These are phyloP conservation scores for Andrena cerasifolii DNA, from an alignment of 1,140 invertebrate species.

Conservation along the genomic window DNA sequence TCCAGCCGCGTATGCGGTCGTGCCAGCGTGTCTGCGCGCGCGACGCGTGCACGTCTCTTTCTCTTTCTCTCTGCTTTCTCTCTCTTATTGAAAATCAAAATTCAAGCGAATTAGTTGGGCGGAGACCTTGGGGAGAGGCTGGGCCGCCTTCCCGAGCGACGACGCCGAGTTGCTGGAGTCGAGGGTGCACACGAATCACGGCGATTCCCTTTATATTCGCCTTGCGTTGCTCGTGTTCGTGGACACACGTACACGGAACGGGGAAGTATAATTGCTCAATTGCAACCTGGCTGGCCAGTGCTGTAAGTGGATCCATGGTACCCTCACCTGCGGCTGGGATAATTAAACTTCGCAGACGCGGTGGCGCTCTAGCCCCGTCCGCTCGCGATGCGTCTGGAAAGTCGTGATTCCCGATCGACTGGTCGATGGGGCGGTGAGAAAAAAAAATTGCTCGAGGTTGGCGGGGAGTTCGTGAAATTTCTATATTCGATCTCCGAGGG, in stretches of 20 bases:
- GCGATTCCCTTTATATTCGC: no score
- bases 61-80: conserved; percentile 11
- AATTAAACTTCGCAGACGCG: conserved; percentile 63
- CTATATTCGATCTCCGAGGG: not conserved
- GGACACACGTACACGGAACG: not conserved
- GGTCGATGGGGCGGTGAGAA: not conserved
- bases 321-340: conserved; percentile 52
- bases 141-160: not conserved
- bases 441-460: not conserved
- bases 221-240: not conserved
- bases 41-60: conserved; percentile 2
- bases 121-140: conserved; percentile 11
- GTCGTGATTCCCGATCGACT: conserved; percentile 24
- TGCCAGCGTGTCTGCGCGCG: not conserved
- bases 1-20: conserved; percentile 4
- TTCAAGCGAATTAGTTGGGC: conserved; percentile 74
- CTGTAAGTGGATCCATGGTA: conserved; percentile 48
- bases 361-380: conserved; percentile 8
- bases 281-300: conserved; percentile 43
- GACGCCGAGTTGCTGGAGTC: not conserved
- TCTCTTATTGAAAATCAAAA: conserved; percentile 79
- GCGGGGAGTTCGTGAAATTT: not conserved
- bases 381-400: conserved; percentile 26
- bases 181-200: no score
- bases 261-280: conserved; percentile 57